Base-by-base conservation (phyloP, 2,797 vertebrate species). In the Cygnus olor region DNA sequence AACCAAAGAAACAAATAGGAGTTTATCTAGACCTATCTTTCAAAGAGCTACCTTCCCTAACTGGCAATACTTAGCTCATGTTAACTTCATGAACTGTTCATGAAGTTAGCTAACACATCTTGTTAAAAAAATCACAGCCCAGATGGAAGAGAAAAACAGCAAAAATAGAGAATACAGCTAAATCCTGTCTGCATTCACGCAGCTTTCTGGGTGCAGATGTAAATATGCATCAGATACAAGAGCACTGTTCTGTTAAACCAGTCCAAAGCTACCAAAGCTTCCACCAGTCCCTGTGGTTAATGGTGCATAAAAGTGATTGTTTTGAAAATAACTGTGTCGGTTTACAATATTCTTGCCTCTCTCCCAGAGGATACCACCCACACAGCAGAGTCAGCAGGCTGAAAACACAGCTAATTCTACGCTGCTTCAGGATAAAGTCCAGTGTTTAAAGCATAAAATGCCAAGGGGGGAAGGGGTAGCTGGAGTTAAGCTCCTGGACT, bases 321-420 rank as follows among this genome's bases (percentile, higher is more conserved):
- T 94, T 85, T 44, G 74, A 92, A 94, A 95, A 92, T 70, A 95
- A 85, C 40, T 81, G 5, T 42, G 30, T 81, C 0, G 0, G 25
- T 90, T 92, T 94, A 87, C 94, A 89, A 90, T 80, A 85, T 80
- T 77, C 76, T 78, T 73, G 88, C 90, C 78, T 82, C 47, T 87
- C 73, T 93, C 88, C 74, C 78, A 85, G 78, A 68, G 78, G 86
- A 89, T 90, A 80, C 94, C 90, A 90, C 94, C 88, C 93, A 95
- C 93, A 57, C n/a, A 73, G 86, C 3, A 2, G 66, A 94, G 80
- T 73, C 88, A 95, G 92, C 83, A 85, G 90, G 63, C 79, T 77
- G 88, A 87, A 77, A 94, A 85, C 53, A 36, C 47, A 57, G 71
- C 81, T 77, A 73, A 88, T 77, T 94, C 70, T 87, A 90, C 93